A percentile compares a stretch with the other conserved stretches of the same genome.
Evolutionary conservation across 1,140 invertebrate genomes (phyloP).

Genomic region (Drosophila ercepeae): DNA sequence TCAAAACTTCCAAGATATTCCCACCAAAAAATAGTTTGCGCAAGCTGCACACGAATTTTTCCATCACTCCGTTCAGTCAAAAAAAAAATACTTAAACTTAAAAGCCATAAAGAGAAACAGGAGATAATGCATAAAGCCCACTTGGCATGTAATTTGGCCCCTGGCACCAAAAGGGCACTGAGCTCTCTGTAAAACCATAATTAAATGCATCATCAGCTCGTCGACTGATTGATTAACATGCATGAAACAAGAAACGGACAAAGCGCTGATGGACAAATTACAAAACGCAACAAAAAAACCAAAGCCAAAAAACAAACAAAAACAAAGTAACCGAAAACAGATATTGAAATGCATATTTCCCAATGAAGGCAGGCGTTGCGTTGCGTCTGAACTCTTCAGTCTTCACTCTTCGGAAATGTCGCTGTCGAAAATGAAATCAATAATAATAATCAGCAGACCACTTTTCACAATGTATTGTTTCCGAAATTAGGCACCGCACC

Average conservation of each 20-base stretch:
- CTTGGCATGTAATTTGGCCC: slow-evolving; percentile 46
- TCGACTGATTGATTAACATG: slow-evolving; percentile 73
- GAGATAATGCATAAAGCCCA: slow-evolving; percentile 51
- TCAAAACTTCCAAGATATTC: slow-evolving; percentile 11
- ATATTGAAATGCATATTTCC: slow-evolving; percentile 54
- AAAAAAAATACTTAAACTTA: slow-evolving; percentile 10
- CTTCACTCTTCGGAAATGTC: slow-evolving; percentile 44
- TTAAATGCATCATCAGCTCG: slow-evolving; percentile 69
- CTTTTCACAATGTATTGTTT: slow-evolving; percentile 61
- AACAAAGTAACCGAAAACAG: slow-evolving; percentile 9
- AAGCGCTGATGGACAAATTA: slow-evolving; percentile 64
- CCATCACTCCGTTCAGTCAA: slow-evolving; percentile 19
- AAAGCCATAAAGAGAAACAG: slow-evolving; percentile 18
- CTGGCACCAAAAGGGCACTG: slow-evolving; percentile 59
- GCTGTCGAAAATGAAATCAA: slow-evolving; percentile 56
- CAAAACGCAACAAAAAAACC: slow-evolving; percentile 56
- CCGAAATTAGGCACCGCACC: slow-evolving; percentile 32
- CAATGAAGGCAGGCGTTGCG: slow-evolving; percentile 40
- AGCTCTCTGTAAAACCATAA: slow-evolving; percentile 33
- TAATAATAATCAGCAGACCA: slow-evolving; percentile 54
- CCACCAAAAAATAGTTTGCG: slow-evolving; percentile 26
- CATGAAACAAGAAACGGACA: slow-evolving; percentile 50
- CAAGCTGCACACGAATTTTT: slow-evolving; percentile 32
- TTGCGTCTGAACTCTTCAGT: slow-evolving; percentile 44
- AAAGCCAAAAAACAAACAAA: slow-evolving; percentile 30